Conservation (phyloP, 1,140 invertebrate species). For the Amphibalanus amphitrite region DNA sequence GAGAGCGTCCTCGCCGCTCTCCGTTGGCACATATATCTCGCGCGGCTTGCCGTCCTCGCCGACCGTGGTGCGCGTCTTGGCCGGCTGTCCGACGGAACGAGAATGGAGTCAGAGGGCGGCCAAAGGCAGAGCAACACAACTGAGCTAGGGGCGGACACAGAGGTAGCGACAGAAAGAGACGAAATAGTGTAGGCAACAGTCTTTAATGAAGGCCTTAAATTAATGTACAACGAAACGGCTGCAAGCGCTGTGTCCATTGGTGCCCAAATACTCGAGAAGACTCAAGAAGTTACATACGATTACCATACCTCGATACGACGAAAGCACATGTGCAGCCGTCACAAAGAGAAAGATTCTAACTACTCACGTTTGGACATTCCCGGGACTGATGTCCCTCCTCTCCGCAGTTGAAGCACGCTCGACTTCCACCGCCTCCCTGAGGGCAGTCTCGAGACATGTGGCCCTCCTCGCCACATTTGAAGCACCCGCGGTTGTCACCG, state of each 20-base stretch:
- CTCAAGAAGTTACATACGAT: not conserved
- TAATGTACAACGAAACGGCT: not conserved
- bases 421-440: constrained; percentile 14
- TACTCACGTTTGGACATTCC: constrained; percentile 23
- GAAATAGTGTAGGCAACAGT: not conserved
- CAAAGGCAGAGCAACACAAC: no score
- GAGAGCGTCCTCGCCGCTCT: constrained; percentile 5
- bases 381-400: constrained; percentile 25
- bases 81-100: not conserved
- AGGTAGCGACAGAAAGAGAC: no score
- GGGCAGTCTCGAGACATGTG: no score
- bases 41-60: constrained; percentile 7
- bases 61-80: constrained; percentile 1
- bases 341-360: not conserved
- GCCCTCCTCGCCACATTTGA: constrained; percentile 14
- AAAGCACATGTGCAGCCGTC: no score
- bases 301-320: constrained; percentile 14
- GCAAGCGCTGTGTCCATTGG: not conserved
- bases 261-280: constrained; percentile 10
- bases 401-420: constrained; percentile 25
- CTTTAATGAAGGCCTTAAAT: constrained; percentile 6
- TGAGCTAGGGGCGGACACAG: no score
- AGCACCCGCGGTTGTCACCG: constrained; percentile 25
- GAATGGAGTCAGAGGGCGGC: no score
- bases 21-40: constrained; percentile 6